Base-by-base conservation (phyloP, 92 coral and sea anemone species). In the Pocillopora meandrina region DNA sequence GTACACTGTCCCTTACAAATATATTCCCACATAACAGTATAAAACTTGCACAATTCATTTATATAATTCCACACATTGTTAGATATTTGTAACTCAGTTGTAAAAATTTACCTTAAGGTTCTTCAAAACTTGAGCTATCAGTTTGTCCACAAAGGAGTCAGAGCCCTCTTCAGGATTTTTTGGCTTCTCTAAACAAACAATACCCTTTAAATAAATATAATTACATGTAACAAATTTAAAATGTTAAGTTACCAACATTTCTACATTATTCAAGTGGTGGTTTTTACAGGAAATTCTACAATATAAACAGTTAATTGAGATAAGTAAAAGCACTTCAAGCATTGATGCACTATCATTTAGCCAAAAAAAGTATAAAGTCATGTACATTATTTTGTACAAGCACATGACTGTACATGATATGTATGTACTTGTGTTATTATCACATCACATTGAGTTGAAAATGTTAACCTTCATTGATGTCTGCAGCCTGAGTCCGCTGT, bases 91-190 rank as follows among this genome's bases (percentile, higher is more conserved):
- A 12, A 18, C 21, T 9, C 16, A 20, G 16, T 31, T 33, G 52
- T 23, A 11, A 74, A 26, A 20, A 58, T 12, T 70, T 80, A 93
- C 98, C 91, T 96, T 93, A 12, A 96, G 85, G 64, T 96, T 96
- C 82, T 96, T 96, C 66, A 96, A 64, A 26, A 96, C 94, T 77
- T 96, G 98, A 1, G 96, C 98, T 34, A 92, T 69, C n/a, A 96
- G 87, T 82, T 96, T 94, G 83, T 96, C 98, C 62, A 90, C 78
- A 84, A 96, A 94, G 10, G 98, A 90, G 73, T 96, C 97, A 52
- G 84, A 88, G 42, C 86, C 86, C 19, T 76, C 89, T 47, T 21
- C 81, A 5, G 76, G 84, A 57, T 86, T 84, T 18, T 42, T 56
- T 78, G 84, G 47, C 66, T 85, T 56, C 72, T 55, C 88, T 90